These are phyloP conservation scores for Xiphorhynchus erythropygius DNA, from an alignment of 2,797 vertebrate species.

Conservation along the genomic window DNA sequence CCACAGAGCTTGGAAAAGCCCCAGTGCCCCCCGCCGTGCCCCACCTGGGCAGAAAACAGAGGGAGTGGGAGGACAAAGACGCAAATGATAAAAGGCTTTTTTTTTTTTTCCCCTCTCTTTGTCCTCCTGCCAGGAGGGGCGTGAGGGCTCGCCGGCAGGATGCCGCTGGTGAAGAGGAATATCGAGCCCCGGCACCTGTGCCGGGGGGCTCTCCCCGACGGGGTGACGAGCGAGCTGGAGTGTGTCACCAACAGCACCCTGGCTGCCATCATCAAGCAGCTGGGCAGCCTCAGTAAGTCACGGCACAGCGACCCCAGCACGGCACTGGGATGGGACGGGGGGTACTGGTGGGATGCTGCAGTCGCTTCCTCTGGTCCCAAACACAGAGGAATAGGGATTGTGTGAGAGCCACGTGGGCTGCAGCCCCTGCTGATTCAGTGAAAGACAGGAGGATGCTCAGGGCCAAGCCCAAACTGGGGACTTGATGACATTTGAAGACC, in stretches of 20 bases:
- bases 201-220: conserved; percentile 86
- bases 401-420: rapidly evolving
- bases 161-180: conserved; percentile 92
- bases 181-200: conserved; percentile 91
- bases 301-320: rapidly evolving
- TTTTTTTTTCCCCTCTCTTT: too few relatives aligned
- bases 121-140: background rate
- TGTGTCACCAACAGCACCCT: conserved; percentile 94
- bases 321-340: rapidly evolving
- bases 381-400: rapidly evolving
- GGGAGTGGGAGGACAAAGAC: background rate
- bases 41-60: rapidly evolving
- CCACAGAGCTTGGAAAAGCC: background rate
- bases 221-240: conserved; percentile 89
- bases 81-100: rapidly evolving
- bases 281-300: conserved; percentile 89
- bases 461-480: background rate
- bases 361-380: rapidly evolving
- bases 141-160: conserved; percentile 34
- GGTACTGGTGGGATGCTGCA: rapidly evolving
- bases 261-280: conserved; percentile 92
- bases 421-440: background rate
- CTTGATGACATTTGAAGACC: background rate
- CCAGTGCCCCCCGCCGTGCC: rapidly evolving
- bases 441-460: background rate